A percentile compares a stretch with the other conserved stretches of the same genome.
Evolutionary conservation across 2,888 invertebrate species (phyloP).

Genomic region (Temnothorax ravouxi): DNA sequence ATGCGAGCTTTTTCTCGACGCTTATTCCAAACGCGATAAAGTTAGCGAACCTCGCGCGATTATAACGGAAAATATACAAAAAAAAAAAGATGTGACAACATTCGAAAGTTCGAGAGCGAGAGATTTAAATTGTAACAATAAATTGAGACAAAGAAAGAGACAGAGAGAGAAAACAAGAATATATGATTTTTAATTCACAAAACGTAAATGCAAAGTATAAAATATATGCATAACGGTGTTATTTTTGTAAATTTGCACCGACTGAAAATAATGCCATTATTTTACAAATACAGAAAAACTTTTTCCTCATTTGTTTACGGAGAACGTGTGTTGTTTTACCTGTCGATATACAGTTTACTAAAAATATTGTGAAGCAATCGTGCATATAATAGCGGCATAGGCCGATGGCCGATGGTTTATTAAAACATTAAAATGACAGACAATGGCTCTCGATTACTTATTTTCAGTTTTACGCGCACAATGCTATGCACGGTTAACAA

Average conservation of each 20-base stretch:
- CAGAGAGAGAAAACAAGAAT: background rate
- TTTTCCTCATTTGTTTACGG: constrained; percentile 8
- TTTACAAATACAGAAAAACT: constrained; percentile 4
- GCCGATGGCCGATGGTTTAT: background rate
- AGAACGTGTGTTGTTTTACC: constrained; percentile 9
- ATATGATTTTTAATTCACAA: background rate
- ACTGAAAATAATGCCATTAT: constrained; percentile 16
- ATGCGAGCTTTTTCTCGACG: background rate
- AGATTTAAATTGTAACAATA: constrained; percentile 5
- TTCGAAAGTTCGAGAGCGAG: background rate
- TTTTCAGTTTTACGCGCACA: constrained; percentile 23
- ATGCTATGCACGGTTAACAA: constrained; percentile 20
- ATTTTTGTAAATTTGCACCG: constrained; percentile 8
- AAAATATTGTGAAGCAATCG: background rate
- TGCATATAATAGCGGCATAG: background rate
- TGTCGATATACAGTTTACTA: constrained; percentile 8
- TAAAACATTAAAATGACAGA: constrained; percentile 46
- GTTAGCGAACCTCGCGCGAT: background rate
- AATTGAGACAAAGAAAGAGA: background rate
- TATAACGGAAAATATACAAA: background rate
- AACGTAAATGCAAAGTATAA: background rate
- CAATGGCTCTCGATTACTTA: constrained; percentile 30
- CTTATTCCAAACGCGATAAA: background rate
- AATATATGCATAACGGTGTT: background rate
- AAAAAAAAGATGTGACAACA: background rate